Percentiles rank a stretch among this genome's conserved stretches.
phyloP scores from a whole-genome alignment of 2,113 vertebrate genomes.

The Pygoscelis antarcticus region DNA sequence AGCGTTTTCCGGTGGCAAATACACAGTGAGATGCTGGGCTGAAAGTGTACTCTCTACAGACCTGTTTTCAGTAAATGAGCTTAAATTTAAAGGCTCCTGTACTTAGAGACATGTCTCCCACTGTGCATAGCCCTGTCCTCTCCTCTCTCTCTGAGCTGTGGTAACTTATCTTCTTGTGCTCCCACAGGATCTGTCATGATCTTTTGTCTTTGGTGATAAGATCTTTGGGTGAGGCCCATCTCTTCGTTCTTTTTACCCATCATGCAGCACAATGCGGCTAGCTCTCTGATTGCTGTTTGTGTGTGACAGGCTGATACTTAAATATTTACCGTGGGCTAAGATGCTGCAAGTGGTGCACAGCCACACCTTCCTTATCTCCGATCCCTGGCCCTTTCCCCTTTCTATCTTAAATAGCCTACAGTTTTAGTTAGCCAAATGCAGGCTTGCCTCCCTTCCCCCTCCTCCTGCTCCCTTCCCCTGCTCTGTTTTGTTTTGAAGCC shows the following conservation, averaged over 20 bases:
- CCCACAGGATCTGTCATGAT: neutral
- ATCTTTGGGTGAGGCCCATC: neutral
- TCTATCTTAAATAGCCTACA: neutral
- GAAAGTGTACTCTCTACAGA: neutral
- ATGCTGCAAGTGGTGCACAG: neutral
- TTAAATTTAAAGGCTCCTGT: neutral
- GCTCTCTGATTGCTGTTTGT: neutral
- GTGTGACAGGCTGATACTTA: neutral
- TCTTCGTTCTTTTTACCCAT: neutral
- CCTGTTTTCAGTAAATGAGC: neutral
- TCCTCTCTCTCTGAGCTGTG: neutral
- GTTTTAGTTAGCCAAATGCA: neutral
- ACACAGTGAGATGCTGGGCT: neutral
- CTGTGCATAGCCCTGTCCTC: neutral
- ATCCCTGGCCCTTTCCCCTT: neutral
- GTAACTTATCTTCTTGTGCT: neutral
- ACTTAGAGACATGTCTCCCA: neutral
- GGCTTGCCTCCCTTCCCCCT: neutral
- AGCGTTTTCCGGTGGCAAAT: neutral
- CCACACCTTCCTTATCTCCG: neutral
- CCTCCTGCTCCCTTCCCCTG: neutral
- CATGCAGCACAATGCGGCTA: neutral
- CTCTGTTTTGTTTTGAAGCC: constrained; percentile 12
- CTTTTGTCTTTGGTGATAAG: neutral
- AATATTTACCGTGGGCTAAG: neutral